Evolutionary conservation across 2,888 invertebrate species (phyloP), one percentile per base, ranked within the genome.

Genomic region (Morpho achilles): DNA sequence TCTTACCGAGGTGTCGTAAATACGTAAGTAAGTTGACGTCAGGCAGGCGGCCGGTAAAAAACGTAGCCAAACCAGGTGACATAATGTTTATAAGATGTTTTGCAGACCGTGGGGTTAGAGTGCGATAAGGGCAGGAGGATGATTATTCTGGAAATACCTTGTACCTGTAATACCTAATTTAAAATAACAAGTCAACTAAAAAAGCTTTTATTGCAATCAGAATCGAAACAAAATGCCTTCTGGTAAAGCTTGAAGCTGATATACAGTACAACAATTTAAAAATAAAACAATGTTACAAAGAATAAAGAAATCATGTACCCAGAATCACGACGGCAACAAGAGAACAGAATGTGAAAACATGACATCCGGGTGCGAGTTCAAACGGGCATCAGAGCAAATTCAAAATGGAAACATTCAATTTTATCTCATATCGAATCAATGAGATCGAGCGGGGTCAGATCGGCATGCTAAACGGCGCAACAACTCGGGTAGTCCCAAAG

Each of bases 281-380:
- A 70, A 64, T 68, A 56, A 57, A 52, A 54, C 40, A 8, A 41
- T 56, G 56, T 53, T 48, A 46, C 46, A 55, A 59, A 60, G 56
- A 57, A 65, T 66, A 50, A 66, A 64, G 65, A 83, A 80, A 79
- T 83, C 82, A 79, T 74, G 71, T 72, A 69, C 68, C 54, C 57
- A 72, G 77, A 75, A 73, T 67, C 72, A 66, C 73, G 69, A 71
- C 58, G 74, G 76, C 72, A 78, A 77, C 78, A 74, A 81, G 77
- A 79, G 79, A 76, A 74, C 80, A 69, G 79, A 82, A 82, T 80
- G 78, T 78, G 79, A 82, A 82, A 80, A 84, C 82, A 84, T 81
- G 85, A 85, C 86, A 87, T 87, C 87, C 86, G 86, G 87, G 84
- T 84, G 86, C 80, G 76, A 81, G 84, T 82, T 85, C 83, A 85